Base-by-base conservation (phyloP, 2,113 vertebrate species). In the Gavia stellata region DNA sequence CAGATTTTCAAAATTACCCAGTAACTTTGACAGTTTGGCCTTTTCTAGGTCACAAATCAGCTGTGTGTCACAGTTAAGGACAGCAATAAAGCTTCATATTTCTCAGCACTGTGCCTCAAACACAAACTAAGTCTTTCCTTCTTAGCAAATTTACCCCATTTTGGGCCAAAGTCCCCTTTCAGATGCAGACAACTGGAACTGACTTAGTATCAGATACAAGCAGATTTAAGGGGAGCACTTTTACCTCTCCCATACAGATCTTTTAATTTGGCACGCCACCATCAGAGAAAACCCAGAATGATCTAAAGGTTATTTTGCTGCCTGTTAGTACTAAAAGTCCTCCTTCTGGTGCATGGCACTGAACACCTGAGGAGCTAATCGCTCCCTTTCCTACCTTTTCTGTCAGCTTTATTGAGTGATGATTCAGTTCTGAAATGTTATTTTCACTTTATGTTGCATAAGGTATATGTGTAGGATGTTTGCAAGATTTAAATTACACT, bases 401-500 rank as follows among this genome's bases (percentile, higher is more conserved):
- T 83, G 89, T 83, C 94, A 88, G 72, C 36, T 72, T 94, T 92
- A 71, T 47, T 82, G 94, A 96, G 85, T 73, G 87, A 93, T 94
- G 96, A 96, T 86, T 97, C 96, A 95, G 53, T 93, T 86, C 81
- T 71, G 62, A 93, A 94, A 86, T 71, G 84, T 83, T 92, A 84
- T 96, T 97, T 94, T 97, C 88, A 90, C 62, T 92, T 84, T 63
- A 55, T 95, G 79, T 93, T 95, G 71, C 95, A 83, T 95, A 94
- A 96, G 72, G 90, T 92, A 90, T 56, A 45, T 74, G 89, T 83
- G 92, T 96, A 94, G 91, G 96, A 90, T 94, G 89, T 71, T 96
- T 92, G 91, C 85, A 96, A 95, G 89, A 91, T 79, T 96, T 93
- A 97, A 96, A 96, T 96, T 95, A 75, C 86, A 79, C 36, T 94